Conservation (phyloP, 2,888 invertebrate genomes). For the Melangyna quadrimaculata region DNA sequence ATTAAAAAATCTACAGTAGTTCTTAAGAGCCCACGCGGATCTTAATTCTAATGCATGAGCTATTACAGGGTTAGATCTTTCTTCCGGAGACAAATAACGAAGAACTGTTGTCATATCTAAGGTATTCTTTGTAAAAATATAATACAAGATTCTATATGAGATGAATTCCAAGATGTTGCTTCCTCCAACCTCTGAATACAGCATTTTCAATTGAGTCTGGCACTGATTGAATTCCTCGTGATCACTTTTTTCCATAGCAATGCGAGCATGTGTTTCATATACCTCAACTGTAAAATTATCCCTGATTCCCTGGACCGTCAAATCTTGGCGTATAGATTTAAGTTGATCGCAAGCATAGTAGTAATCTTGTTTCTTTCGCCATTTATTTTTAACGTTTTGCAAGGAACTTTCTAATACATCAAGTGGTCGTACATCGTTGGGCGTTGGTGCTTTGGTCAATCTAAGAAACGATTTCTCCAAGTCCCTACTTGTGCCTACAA, state of each 20-base stretch:
- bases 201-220: slow-evolving; percentile 97
- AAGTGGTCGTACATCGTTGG: slow-evolving; percentile 94
- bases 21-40: slow-evolving; percentile 95
- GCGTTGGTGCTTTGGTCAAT: slow-evolving; percentile 96
- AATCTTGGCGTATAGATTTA: slow-evolving; percentile 98
- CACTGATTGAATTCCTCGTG: slow-evolving; percentile 99
- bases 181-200: slow-evolving; percentile 91
- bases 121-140: slow-evolving; percentile 98
- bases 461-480: slow-evolving; percentile 98
- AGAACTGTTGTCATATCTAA: slow-evolving; percentile 97
- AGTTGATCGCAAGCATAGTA: slow-evolving; percentile 98
- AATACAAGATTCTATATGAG: slow-evolving; percentile 98
- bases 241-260: slow-evolving; percentile 98
- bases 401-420: slow-evolving; percentile 92
- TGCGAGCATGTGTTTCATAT: slow-evolving; percentile 98
- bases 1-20: slow-evolving; percentile 95
- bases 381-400: slow-evolving; percentile 93
- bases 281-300: slow-evolving; percentile 98
- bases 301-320: slow-evolving; percentile 98
- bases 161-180: slow-evolving; percentile 94
- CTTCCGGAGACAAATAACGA: slow-evolving; percentile 88
- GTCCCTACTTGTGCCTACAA: slow-evolving; percentile 96
- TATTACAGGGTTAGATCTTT: slow-evolving; percentile 91
- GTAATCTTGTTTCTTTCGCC: slow-evolving; percentile 96
- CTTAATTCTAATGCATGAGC: slow-evolving; percentile 93